Conservation (phyloP, 2,888 invertebrate species). For the Myopa tessellatipennis region DNA sequence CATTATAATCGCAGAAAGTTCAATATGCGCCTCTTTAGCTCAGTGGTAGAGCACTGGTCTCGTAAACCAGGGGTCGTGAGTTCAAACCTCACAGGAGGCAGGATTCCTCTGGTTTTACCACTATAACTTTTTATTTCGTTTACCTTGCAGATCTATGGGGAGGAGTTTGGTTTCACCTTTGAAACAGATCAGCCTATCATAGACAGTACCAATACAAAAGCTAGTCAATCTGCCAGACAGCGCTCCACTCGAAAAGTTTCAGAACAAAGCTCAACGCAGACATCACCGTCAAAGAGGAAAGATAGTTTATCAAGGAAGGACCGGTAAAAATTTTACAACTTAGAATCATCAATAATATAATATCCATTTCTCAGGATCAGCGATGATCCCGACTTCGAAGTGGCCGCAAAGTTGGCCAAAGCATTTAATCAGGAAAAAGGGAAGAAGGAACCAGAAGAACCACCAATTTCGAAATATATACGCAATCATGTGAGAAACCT, state of each 20-base stretch:
- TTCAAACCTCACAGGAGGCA: constrained; percentile 64
- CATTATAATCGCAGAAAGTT: neutral
- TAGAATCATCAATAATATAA: neutral
- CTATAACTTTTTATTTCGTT: neutral
- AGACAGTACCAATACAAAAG: constrained; percentile 61
- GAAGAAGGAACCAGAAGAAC: constrained; percentile 72
- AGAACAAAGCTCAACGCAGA: constrained; percentile 82
- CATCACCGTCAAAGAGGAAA: constrained; percentile 82
- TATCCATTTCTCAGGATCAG: constrained; percentile 54
- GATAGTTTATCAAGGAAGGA: constrained; percentile 80
- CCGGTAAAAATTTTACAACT: constrained; percentile 68
- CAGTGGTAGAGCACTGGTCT: constrained; percentile 65
- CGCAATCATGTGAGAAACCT: constrained; percentile 84
- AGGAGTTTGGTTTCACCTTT: constrained; percentile 79
- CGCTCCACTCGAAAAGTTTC: constrained; percentile 78
- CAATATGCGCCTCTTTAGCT: constrained; percentile 55
- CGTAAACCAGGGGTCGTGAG: constrained; percentile 65
- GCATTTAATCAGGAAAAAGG: constrained; percentile 66
- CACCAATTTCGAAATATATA: constrained; percentile 83
- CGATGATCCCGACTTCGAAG: constrained; percentile 66
- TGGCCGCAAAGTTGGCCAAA: constrained; percentile 64
- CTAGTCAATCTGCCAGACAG: constrained; percentile 56
- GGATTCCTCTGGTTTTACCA: neutral
- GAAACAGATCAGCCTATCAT: constrained; percentile 70
- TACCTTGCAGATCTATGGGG: constrained; percentile 79